Base-by-base conservation (phyloP, 1,140 invertebrate genomes). In the Himalopsyche phryganea region DNA sequence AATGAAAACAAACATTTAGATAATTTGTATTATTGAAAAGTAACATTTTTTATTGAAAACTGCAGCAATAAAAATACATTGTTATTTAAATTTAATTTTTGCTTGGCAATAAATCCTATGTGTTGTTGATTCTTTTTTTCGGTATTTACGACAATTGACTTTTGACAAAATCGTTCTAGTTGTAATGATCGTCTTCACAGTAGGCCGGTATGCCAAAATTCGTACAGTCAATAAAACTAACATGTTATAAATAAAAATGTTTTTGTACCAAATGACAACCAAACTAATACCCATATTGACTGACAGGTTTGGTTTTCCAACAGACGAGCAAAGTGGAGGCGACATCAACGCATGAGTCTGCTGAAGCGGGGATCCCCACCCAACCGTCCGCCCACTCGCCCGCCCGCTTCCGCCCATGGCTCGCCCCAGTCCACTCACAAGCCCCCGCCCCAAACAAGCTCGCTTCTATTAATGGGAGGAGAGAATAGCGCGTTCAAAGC, bases 281-380 rank as follows among this genome's bases (percentile, higher is more conserved):
- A 55, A 64, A 64, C 61, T 64, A 64, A 64, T 64, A 56, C 61
- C 40, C 53, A 55, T 60, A 64, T 64, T 64, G 76, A 78, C 76
- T 77, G 76, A 78, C 76, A 95, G 93, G 92, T 96, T 86, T 96
- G 93, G 93, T 95, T 96, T 91, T 95, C 92, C 83, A 95, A 96
- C 87, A 92, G 93, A 90, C 89, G 93, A 81, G 93, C 93, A 78
- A 96, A 96, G 83, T 95, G 92, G 92, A 86, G 93, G 75, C 88
- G 93, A 67, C 92, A 95, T 76, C 92, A 95, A 75, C 87, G 92
- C 70, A 94, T 95, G 89, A 94, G 90, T 77, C 83, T 92, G 66
- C 83, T 94, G 74, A 92, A 92, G 75, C 88, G 87, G 72, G 84
- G 78, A 74, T 53, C 45, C 2, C 53, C 63, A 10, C 56, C 50